phyloP scores from a whole-genome alignment of 2,888 invertebrate species.

The Dione juno region DNA sequence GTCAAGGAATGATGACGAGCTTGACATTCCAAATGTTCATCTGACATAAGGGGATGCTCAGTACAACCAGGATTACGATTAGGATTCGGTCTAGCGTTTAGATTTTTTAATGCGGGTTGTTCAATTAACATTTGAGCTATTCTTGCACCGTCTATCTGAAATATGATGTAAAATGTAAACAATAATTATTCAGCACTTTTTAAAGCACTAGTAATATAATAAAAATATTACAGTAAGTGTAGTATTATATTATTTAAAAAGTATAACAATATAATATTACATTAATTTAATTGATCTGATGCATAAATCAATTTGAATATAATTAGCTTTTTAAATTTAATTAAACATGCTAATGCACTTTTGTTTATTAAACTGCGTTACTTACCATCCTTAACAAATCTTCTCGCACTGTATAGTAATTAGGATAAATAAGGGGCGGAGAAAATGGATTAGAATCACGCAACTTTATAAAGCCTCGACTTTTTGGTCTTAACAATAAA shows the following conservation, averaged over 20 bases:
- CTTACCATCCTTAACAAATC: conserved; percentile 89
- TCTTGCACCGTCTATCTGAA: conserved; percentile 89
- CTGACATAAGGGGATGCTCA: conserved; percentile 84
- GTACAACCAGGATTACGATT: conserved; percentile 87
- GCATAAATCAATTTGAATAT: no score
- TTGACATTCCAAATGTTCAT: conserved; percentile 90
- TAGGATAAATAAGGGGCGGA: conserved; percentile 93
- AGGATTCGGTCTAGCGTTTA: conserved; percentile 86
- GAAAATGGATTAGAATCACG: conserved; percentile 87
- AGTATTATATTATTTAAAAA: conserved; percentile 8
- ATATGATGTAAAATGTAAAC: conserved; percentile 13
- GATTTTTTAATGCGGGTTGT: conserved; percentile 83
- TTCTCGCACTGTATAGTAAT: conserved; percentile 89
- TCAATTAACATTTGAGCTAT: conserved; percentile 85
- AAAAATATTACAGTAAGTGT: not conserved
- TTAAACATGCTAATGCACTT: no score
- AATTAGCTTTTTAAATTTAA: not conserved
- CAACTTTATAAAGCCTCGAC: conserved; percentile 87
- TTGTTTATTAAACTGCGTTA: not conserved
- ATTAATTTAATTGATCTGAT: no score
- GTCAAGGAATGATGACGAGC: conserved; percentile 89
- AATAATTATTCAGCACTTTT: not conserved
- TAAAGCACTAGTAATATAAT: no score
- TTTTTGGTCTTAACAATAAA: conserved; percentile 88
- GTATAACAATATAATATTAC: no score